Conservation (phyloP, 2,113 vertebrate genomes). For the Paedocypris sp. region DNA sequence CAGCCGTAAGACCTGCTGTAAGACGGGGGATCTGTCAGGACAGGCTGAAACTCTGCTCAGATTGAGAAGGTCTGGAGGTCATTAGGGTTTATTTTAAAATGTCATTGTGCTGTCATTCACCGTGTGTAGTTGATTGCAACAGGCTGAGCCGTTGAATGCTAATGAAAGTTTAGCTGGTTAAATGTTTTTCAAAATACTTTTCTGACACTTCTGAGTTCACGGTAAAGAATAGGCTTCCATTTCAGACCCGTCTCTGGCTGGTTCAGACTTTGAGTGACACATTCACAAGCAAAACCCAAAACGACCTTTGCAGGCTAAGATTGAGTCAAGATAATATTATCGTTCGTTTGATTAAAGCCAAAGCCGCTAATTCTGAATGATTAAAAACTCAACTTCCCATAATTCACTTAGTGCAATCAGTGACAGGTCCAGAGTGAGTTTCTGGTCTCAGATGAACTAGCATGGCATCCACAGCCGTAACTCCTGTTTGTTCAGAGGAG, state of each 20-base stretch:
- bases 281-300: not conserved
- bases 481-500: conserved; percentile 38
- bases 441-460: conserved; percentile 26
- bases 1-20: conserved; percentile 22
- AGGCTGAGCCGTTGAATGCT: not conserved
- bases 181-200: not conserved
- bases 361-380: not conserved
- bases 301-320: not conserved
- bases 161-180: not conserved
- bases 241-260: not conserved
- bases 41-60: conserved; percentile 10
- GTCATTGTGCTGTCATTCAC: conserved; percentile 5
- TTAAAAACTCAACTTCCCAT: conserved; percentile 13
- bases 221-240: not conserved
- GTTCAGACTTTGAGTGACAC: conserved; percentile 10
- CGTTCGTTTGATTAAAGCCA: not conserved
- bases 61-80: not conserved
- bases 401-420: conserved; percentile 1
- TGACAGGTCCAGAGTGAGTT: conserved; percentile 8
- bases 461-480: conserved; percentile 30
- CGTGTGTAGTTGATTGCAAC: not conserved
- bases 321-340: not conserved
- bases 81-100: conserved; percentile 12
- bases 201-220: not conserved
- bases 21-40: conserved; percentile 16